phyloP scores from a whole-genome alignment of 2,113 vertebrate species.

The Platysternon megacephalum region DNA sequence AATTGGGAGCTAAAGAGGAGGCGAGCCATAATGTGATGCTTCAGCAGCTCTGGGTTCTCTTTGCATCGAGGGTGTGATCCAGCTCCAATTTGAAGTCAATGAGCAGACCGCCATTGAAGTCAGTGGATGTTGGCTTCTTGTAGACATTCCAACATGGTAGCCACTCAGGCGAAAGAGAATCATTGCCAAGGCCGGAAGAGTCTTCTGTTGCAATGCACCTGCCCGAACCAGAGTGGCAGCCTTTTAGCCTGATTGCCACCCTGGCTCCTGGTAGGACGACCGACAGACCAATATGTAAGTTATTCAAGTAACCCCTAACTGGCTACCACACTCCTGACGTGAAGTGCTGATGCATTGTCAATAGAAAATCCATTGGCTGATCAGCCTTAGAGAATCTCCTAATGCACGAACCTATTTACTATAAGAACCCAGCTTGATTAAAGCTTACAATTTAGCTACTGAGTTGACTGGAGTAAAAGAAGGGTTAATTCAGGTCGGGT shows the following conservation, averaged over 20 bases:
- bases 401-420: too few relatives aligned
- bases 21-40: not conserved
- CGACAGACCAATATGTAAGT: too few relatives aligned
- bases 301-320: too few relatives aligned
- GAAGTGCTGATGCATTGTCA: too few relatives aligned
- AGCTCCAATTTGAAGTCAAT: not conserved
- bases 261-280: not conserved
- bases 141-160: conserved; percentile 55
- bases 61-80: not conserved
- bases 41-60: not conserved
- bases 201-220: conserved; percentile 65
- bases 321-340: too few relatives aligned
- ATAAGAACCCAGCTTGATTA: too few relatives aligned
- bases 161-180: conserved; percentile 32
- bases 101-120: not conserved
- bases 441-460: too few relatives aligned
- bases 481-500: not conserved
- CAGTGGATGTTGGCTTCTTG: not conserved
- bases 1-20: not conserved
- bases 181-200: conserved; percentile 67
- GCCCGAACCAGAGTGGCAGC: not conserved
- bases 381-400: too few relatives aligned
- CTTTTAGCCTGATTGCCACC: not conserved
- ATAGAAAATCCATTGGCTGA: too few relatives aligned
- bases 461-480: not conserved